Evolutionary conservation across 1,140 invertebrate genomes (phyloP).

Genomic region (Lasaia peninsularis): DNA sequence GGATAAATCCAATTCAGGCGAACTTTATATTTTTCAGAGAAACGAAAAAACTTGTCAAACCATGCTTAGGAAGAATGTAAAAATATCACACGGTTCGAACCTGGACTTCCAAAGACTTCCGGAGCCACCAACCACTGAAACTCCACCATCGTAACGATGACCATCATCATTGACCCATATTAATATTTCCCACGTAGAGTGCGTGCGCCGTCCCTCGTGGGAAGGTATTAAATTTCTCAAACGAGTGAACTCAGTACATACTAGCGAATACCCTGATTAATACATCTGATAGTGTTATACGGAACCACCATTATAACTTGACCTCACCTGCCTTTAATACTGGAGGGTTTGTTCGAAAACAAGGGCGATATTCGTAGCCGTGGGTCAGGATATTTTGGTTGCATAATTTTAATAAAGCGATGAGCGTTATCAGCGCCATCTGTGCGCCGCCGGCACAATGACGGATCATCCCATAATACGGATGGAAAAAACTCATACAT

Average conservation of each 20-base stretch:
- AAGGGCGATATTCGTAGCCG: constrained; percentile 6
- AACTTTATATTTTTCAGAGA: too few species aligned
- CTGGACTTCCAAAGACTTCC: too few species aligned
- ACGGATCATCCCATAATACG: constrained; percentile 71
- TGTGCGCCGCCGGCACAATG: constrained; percentile 57
- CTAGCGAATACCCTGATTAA: constrained; percentile 57
- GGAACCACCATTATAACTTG: constrained; percentile 36
- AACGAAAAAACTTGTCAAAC: too few species aligned
- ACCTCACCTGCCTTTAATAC: constrained; percentile 31
- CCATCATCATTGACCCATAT: background rate
- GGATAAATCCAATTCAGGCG: too few species aligned
- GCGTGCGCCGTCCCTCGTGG: constrained; percentile 62
- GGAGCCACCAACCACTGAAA: too few species aligned
- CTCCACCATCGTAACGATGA: background rate
- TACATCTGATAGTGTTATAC: constrained; percentile 52
- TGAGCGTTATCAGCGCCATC: constrained; percentile 68
- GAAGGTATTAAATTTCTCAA: constrained; percentile 69
- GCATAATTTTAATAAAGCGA: constrained; percentile 67
- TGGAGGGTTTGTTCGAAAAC: background rate
- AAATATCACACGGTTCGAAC: too few species aligned
- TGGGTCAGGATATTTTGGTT: constrained; percentile 40
- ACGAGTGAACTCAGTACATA: constrained; percentile 50
- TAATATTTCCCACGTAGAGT: constrained; percentile 42
- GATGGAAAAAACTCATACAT: constrained; percentile 55
- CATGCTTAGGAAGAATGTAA: too few species aligned